Evolutionary conservation across 1,140 invertebrate genomes (phyloP).

Genomic region (Drosophila repletoides): DNA sequence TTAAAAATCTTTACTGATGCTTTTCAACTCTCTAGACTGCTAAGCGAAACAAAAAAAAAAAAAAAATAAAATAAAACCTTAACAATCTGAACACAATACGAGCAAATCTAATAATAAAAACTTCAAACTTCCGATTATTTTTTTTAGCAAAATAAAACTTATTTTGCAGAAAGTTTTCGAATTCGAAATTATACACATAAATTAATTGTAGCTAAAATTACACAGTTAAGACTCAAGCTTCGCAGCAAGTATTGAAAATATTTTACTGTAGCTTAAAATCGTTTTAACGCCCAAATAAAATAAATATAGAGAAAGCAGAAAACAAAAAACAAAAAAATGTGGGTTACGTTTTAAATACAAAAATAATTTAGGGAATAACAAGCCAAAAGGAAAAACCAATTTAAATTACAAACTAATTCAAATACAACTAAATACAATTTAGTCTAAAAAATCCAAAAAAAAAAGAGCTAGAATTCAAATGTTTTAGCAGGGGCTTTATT

Average conservation of each 20-base stretch:
- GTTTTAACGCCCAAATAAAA: conserved; percentile 58
- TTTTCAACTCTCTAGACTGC: conserved; percentile 70
- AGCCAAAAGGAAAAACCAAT: conserved; percentile 21
- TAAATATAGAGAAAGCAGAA: conserved; percentile 15
- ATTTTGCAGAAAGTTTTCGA: conserved; percentile 54
- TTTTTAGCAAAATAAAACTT: conserved; percentile 33
- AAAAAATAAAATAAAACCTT: conserved; percentile 11
- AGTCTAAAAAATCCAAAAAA: conserved; percentile 32
- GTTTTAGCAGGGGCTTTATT: conserved; percentile 32
- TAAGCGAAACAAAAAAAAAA: conserved; percentile 48
- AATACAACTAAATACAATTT: conserved; percentile 48
- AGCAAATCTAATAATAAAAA: conserved; percentile 6
- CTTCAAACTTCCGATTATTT: conserved; percentile 56
- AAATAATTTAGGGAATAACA: conserved; percentile 40
- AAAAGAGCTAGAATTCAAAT: conserved; percentile 26
- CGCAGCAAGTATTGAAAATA: conserved; percentile 68
- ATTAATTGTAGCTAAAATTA: conserved; percentile 64
- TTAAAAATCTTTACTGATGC: conserved; percentile 61
- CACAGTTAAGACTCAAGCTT: conserved; percentile 75
- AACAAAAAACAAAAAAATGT: background rate
- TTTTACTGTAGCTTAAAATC: conserved; percentile 75
- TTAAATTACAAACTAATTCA: conserved; percentile 19
- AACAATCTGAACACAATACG: background rate
- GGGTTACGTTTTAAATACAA: conserved; percentile 61
- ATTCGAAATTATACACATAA: conserved; percentile 66